phyloP scores from a whole-genome alignment of 1,140 invertebrate genomes.

The Heliconius melpomene region DNA sequence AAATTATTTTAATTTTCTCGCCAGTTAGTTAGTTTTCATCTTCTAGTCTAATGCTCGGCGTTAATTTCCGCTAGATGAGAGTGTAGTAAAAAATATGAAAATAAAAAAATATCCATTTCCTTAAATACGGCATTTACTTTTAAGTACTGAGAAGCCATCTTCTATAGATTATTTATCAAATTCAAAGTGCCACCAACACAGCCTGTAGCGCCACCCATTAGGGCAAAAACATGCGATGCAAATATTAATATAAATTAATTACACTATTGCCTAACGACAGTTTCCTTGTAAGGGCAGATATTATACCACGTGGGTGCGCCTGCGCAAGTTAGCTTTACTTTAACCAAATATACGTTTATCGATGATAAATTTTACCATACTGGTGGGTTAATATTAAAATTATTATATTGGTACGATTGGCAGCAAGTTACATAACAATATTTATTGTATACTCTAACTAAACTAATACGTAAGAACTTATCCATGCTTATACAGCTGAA shows the following conservation, averaged over 20 bases:
- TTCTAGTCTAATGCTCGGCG: no score
- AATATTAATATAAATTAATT: constrained; percentile 28
- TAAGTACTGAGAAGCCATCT: no score
- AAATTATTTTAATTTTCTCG: no score
- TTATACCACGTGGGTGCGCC: constrained; percentile 25
- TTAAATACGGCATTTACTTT: no score
- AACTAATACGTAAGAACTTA: no score
- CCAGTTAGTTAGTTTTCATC: no score
- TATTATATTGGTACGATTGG: not conserved
- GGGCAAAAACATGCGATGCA: constrained; percentile 3
- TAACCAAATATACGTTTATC: constrained; percentile 19
- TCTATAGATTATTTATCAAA: not conserved
- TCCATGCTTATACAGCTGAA: no score
- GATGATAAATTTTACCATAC: constrained; percentile 22
- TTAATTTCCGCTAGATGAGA: no score
- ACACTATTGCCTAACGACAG: constrained; percentile 30
- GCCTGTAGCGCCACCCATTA: not conserved
- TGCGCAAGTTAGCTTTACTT: constrained; percentile 16
- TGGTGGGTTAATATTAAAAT: constrained; percentile 4
- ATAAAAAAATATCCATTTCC: no score
- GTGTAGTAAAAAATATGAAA: no score
- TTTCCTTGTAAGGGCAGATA: constrained; percentile 30
- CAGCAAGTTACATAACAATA: not conserved
- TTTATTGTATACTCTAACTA: not conserved
- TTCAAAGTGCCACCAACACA: not conserved